phyloP scores from a whole-genome alignment of 2,113 vertebrate species.

The Casuarius casuarius region DNA sequence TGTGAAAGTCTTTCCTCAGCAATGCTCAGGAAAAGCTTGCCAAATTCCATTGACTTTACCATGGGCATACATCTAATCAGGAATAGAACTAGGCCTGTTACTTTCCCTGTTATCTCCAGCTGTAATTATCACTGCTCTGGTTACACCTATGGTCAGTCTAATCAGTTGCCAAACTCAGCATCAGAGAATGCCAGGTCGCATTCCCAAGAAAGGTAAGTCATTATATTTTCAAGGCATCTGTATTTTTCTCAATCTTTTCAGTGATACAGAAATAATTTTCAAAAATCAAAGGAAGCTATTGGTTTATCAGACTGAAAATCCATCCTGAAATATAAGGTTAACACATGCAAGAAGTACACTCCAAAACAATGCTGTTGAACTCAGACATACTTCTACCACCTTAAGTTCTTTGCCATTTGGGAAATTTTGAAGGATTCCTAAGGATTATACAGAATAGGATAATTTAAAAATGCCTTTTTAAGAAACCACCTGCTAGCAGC shows the following conservation, averaged over 20 bases:
- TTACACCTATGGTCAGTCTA: background rate
- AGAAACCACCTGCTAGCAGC: background rate
- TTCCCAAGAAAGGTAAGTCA: background rate
- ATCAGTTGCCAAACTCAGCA: background rate
- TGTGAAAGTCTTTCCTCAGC: background rate
- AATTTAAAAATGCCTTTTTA: background rate
- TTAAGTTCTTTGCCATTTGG: background rate
- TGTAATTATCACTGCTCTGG: background rate
- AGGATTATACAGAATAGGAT: background rate
- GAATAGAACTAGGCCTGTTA: background rate
- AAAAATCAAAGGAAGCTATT: background rate
- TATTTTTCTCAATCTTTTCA: background rate
- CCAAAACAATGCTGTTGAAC: background rate
- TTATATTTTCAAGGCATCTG: background rate
- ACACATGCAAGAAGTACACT: background rate
- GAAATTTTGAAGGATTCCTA: background rate
- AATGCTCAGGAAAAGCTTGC: background rate
- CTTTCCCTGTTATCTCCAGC: background rate
- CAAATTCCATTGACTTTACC: background rate
- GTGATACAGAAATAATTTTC: background rate
- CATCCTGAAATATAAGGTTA: background rate
- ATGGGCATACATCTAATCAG: background rate
- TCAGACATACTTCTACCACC: background rate
- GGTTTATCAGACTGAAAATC: background rate
- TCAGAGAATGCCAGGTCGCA: background rate